phyloP scores from a whole-genome alignment of 2,888 invertebrate species.

The Diaprepes abbreviatus region DNA sequence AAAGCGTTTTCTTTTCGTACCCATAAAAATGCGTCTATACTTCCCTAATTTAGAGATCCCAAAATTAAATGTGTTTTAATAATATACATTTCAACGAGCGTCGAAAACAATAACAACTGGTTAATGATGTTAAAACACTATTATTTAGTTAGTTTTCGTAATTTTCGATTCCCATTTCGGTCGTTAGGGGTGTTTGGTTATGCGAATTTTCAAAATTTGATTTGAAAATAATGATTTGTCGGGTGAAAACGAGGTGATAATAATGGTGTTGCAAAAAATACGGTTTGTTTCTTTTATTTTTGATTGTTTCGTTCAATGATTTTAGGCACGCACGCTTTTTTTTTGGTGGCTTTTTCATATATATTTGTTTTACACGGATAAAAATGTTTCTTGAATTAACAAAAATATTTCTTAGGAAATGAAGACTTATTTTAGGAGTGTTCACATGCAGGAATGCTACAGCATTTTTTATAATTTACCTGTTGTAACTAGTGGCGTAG shows the following conservation, averaged over 20 bases:
- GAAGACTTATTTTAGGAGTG: no score
- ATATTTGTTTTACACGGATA: no score
- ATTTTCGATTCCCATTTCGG: conserved; percentile 41
- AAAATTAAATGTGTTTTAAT: conserved; percentile 44
- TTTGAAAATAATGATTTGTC: conserved; percentile 45
- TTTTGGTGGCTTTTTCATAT: neutral
- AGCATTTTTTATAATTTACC: no score
- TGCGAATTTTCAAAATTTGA: conserved; percentile 42
- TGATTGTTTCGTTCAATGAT: neutral
- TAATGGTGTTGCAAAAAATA: conserved; percentile 3
- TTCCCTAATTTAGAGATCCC: conserved; percentile 3
- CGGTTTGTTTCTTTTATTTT: neutral
- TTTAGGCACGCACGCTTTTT: neutral
- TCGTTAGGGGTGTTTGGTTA: conserved; percentile 44
- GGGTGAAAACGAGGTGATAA: conserved; percentile 17
- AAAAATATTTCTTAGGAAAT: no score
- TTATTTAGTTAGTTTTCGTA: conserved; percentile 42
- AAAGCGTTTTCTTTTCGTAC: no score
- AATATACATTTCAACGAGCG: conserved; percentile 42
- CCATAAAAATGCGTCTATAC: neutral
- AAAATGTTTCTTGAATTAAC: no score
- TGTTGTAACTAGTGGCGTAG: no score
- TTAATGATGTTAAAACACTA: conserved; percentile 44
- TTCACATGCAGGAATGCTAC: no score
- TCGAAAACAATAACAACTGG: conserved; percentile 47